Base-by-base conservation (phyloP, 1,140 invertebrate species). In the Probaryconus sp. region DNA sequence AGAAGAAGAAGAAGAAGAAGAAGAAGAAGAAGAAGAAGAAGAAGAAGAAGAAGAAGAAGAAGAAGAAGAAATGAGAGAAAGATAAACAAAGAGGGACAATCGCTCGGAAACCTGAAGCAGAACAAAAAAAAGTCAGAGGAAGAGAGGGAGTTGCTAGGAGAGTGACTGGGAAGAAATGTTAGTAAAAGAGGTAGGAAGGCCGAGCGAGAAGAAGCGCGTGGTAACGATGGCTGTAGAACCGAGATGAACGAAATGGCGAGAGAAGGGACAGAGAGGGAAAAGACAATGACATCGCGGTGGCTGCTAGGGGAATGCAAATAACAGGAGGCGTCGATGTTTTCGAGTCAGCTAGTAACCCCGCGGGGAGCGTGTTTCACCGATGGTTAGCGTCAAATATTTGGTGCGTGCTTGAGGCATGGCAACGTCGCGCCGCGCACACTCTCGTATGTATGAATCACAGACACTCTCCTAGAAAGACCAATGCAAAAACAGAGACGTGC, bases 371-470 rank as follows among this genome's bases (percentile, higher is more conserved):
- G 83, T 84, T 86, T 86, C 85, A 83, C 81, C 84, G 84, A 86
- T 87, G 85, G 84, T 86, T 86, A 85, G 83, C 86, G 81, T 87
- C 81, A 87, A 87, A 87, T 87, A 87, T 87, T 87, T 86, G 84
- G 84, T 84, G 84, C 84, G 82, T 85, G 78, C 75, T 72, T 79
- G 80, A 85, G 74, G 81, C 79, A 85, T 85, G 85, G 85, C 85
- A 86, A 87, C 84, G 78, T 73, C 63, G 85, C 85, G 50, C 55
- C 45, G 51, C 64, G 53, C 70, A 60, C 60, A 73, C 53, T 45
- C 71, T 65, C 51, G 43, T n/a, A n/a, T 65, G 60, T 60, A 43
- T 35, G 40, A 47, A 51, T 48, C 64, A 50, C 28, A 42, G 48
- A 33, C 50, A 51, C 37, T 50, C 28, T 48, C 53, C 51, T 40